Conservation (phyloP, 2,888 invertebrate species). For the Sesamia inferens region DNA sequence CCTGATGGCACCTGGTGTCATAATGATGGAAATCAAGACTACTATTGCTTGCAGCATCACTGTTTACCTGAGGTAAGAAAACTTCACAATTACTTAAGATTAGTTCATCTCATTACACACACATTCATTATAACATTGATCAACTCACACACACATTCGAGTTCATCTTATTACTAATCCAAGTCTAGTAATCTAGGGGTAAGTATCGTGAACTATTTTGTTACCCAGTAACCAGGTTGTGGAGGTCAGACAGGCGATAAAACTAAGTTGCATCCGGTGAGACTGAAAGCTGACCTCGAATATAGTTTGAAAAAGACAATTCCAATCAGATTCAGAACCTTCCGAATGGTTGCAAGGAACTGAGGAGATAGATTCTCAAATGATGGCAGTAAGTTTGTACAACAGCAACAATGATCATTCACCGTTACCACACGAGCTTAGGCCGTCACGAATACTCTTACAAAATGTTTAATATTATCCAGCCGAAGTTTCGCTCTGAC, state of each 20-base stretch:
- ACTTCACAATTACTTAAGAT: background rate
- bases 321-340: too few species aligned
- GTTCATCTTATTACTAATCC: background rate
- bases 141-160: too few species aligned
- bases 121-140: too few species aligned
- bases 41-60: slow-evolving; percentile 93
- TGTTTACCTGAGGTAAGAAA: slow-evolving; percentile 92
- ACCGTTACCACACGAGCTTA: background rate
- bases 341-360: background rate
- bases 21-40: slow-evolving; percentile 91
- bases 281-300: background rate
- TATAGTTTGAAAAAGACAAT: background rate
- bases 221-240: background rate
- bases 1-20: slow-evolving; percentile 96
- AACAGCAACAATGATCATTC: background rate
- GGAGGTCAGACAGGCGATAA: background rate
- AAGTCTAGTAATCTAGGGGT: background rate
- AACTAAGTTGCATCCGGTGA: background rate
- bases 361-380: background rate
- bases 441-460: background rate
- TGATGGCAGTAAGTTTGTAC: background rate
- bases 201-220: background rate
- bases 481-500: background rate
- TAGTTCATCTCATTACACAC: background rate
- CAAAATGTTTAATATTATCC: background rate